A percentile compares a stretch with the other conserved stretches of the same genome.
phyloP scores from a whole-genome alignment of 1,140 invertebrate species.

The Hesperophylax magnus region DNA sequence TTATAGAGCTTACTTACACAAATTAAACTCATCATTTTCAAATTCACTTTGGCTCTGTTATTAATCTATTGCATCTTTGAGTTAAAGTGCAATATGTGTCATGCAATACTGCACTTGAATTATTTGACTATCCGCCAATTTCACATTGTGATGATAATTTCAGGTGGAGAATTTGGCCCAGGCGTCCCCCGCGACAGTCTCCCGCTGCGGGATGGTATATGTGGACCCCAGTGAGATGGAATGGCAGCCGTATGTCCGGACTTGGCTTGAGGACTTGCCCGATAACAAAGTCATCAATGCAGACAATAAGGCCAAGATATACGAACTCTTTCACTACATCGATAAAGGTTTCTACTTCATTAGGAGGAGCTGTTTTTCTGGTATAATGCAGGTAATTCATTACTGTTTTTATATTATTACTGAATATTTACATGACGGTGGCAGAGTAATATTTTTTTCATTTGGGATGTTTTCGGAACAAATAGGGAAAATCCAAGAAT shows the following conservation, averaged over 20 bases:
- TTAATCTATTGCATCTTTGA: no score
- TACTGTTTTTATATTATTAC: not conserved
- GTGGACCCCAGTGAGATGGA: constrained; percentile 86
- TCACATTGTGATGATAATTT: constrained; percentile 56
- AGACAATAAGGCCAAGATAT: constrained; percentile 73
- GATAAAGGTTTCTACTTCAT: constrained; percentile 71
- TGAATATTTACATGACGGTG: not conserved
- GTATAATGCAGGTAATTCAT: constrained; percentile 63
- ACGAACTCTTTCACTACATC: constrained; percentile 73
- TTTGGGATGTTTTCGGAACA: no score
- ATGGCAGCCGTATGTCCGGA: constrained; percentile 59
- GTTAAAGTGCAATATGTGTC: no score
- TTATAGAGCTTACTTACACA: not conserved
- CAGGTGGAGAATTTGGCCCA: constrained; percentile 88
- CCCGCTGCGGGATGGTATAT: constrained; percentile 91
- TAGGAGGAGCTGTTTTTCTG: constrained; percentile 63
- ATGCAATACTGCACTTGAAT: no score
- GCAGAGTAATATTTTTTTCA: no score
- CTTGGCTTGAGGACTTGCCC: constrained; percentile 62
- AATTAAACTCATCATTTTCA: not conserved
- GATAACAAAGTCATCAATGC: constrained; percentile 62
- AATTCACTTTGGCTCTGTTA: no score
- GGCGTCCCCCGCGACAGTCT: constrained; percentile 91
- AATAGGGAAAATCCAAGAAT: no score
- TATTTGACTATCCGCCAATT: no score